Evolutionary conservation across 2,888 invertebrate genomes (phyloP).

Genomic region (Thyatira batis): DNA sequence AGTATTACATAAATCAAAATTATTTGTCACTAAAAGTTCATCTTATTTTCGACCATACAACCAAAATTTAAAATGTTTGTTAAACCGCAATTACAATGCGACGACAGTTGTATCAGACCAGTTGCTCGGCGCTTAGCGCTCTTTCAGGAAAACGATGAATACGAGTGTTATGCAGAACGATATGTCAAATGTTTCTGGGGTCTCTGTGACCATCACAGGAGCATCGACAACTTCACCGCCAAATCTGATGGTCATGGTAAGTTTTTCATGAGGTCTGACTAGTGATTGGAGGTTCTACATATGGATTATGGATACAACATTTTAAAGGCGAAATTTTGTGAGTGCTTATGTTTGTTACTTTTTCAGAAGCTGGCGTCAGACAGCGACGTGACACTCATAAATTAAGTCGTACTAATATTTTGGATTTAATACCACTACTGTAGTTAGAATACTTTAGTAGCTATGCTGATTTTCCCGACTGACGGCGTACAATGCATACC

Average conservation of each 20-base stretch:
- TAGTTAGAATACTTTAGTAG: too few relatives aligned
- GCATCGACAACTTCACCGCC: conserved; percentile 37
- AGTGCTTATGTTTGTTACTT: too few relatives aligned
- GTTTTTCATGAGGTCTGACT: too few relatives aligned
- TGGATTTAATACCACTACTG: too few relatives aligned
- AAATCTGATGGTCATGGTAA: conserved; percentile 13
- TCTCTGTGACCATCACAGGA: conserved; percentile 61
- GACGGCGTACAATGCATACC: too few relatives aligned
- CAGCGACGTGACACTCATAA: too few relatives aligned
- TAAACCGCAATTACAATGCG: conserved; percentile 38
- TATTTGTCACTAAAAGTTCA: neutral
- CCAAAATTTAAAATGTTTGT: conserved; percentile 34
- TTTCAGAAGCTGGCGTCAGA: too few relatives aligned
- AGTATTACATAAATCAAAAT: neutral
- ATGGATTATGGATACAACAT: too few relatives aligned
- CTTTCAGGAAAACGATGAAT: conserved; percentile 51
- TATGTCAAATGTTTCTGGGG: conserved; percentile 73
- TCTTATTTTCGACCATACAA: neutral
- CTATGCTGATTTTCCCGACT: too few relatives aligned
- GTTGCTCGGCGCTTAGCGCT: conserved; percentile 47
- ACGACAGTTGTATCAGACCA: conserved; percentile 53
- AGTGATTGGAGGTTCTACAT: too few relatives aligned
- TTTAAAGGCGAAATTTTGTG: too few relatives aligned
- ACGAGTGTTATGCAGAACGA: conserved; percentile 63
- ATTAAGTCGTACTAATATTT: too few relatives aligned